Percentiles rank a stretch among this genome's conserved stretches.
phyloP scores from a whole-genome alignment of 2,113 vertebrate genomes.

The Hypanus sabinus region DNA sequence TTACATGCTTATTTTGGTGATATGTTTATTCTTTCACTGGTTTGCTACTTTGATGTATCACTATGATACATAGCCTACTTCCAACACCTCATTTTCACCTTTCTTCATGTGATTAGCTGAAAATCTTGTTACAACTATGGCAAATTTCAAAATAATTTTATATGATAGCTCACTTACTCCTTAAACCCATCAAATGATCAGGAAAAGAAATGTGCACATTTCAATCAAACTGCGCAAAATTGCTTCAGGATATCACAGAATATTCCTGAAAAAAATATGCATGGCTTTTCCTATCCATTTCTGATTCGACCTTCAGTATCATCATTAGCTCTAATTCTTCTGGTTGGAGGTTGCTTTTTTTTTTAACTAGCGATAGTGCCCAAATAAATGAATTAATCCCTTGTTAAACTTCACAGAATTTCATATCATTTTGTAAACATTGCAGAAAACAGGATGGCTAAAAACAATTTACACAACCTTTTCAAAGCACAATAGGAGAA shows the following conservation, averaged over 20 bases:
- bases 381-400: not conserved
- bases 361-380: not conserved
- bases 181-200: not conserved
- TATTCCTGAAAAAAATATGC: not conserved
- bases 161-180: not conserved
- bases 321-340: not conserved
- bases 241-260: not conserved
- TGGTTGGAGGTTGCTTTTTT: not conserved
- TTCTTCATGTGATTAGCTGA: not conserved
- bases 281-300: not conserved
- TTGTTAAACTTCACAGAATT: not conserved
- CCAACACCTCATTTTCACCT: not conserved
- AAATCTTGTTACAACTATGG: not conserved
- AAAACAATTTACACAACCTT: too few relatives aligned
- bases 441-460: too few relatives aligned
- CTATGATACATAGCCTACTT: not conserved
- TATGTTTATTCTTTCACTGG: not conserved
- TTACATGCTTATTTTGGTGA: slow-evolving; percentile 18
- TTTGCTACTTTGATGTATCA: not conserved
- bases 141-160: not conserved
- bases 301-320: not conserved
- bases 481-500: too few relatives aligned
- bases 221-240: not conserved
- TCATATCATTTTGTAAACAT: not conserved
- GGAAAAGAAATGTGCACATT: not conserved